These are phyloP conservation scores for Palythoa grandis DNA, from an alignment of 92 coral and sea anemone genomes.

Conservation along the genomic window DNA sequence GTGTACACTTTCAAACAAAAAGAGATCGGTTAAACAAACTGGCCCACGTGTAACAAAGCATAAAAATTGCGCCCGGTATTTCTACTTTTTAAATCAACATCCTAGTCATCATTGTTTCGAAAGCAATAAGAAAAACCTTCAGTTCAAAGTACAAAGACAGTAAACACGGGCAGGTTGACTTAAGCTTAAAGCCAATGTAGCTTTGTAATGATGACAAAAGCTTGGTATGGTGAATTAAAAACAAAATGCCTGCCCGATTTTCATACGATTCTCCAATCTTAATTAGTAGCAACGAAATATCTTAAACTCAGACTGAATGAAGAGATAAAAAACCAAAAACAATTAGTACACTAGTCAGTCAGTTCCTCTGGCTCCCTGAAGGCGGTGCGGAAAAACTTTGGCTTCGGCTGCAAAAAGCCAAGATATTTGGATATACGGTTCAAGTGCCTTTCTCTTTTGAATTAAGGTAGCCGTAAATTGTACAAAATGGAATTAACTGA, in stretches of 20 bases:
- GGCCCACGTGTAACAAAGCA: constrained; percentile 27
- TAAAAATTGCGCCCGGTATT: constrained; percentile 7
- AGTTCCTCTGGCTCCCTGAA: not conserved
- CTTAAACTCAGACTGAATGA: not conserved
- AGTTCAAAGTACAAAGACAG: not conserved
- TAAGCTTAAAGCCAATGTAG: not conserved
- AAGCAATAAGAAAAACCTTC: not conserved
- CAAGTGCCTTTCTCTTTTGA: constrained; percentile 14
- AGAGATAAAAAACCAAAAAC: not conserved
- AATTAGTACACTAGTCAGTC: not conserved
- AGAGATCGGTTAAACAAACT: not conserved
- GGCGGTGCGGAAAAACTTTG: constrained; percentile 13
- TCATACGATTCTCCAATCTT: not conserved
- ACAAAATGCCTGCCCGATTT: not conserved
- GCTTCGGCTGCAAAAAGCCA: not conserved
- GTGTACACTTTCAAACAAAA: not conserved
- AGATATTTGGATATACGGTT: not conserved
- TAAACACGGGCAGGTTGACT: constrained; percentile 27
- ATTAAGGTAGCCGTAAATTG: constrained; percentile 12
- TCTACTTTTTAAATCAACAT: constrained; percentile 8
- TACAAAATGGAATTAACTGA: constrained; percentile 28
- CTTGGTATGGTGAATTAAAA: not conserved
- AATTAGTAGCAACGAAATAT: not conserved
- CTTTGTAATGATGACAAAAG: constrained; percentile 9
- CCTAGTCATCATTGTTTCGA: constrained; percentile 7